Base-by-base conservation (phyloP, 2,797 vertebrate species). In the Trematomus bernacchii region DNA sequence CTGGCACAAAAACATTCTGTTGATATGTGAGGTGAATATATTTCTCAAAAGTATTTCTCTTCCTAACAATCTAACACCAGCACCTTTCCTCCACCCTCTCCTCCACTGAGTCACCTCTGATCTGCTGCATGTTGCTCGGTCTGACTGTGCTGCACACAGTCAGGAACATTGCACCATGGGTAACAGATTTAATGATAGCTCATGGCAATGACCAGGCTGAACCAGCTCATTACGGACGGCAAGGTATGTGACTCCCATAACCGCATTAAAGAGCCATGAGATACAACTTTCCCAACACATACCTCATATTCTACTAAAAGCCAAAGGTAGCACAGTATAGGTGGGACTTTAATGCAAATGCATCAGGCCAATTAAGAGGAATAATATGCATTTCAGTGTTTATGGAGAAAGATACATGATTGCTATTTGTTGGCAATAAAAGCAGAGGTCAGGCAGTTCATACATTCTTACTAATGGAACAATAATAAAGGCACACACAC, bases 101-200 rank as follows among this genome's bases (percentile, higher is more conserved):
- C 52, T 42, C 40, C 33, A 0, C 55, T n/a, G 48, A 51, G 40
- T 43, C 30, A 53, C 62, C 67, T 68, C 53, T 66, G 77, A 52
- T 51, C 62, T 54, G 37, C 66, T n/a, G 52, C 18, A 19, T 70
- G 60, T 11, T 59, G 54, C 59, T 46, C 1, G 2, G 62, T 60
- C 18, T 18, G 18, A 63, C 50, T 11, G 43, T 42, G 3, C 57
- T 54, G 15, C 40, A 30, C 71, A n/a, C 63, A 27, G 65, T 53
- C 51, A 74, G 59, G 54, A 74, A 15, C 54, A 43, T 30, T 79
- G 66, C 76, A 79, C 70, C 71, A 74, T 79, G 66, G 73, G 71
- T 73, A 80, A 76, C 52, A 4, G 65, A 76, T 85, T 59, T 81
- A 86, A 90, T 80, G 79, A 87, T 83, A 69, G 77, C 80, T 82